Evolutionary conservation across 2,797 vertebrate genomes (phyloP).

Genomic region (Paedocypris micromegethes): DNA sequence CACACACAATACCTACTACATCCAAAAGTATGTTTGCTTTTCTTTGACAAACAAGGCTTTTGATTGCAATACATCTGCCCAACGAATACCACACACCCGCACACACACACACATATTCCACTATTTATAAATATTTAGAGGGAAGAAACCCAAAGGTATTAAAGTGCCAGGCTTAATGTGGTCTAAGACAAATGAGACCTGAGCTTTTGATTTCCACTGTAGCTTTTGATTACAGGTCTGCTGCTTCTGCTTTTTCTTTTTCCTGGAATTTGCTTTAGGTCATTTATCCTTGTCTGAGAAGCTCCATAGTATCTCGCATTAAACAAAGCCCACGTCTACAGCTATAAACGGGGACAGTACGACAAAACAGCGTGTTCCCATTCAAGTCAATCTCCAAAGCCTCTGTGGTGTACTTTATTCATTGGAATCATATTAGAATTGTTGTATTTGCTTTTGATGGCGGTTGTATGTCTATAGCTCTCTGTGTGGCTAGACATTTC

Average conservation of each 20-base stretch:
- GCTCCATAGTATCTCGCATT: background rate
- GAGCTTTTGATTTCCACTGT: constrained; percentile 26
- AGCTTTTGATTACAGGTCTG: constrained; percentile 22
- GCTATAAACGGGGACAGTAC: background rate
- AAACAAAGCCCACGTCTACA: constrained; percentile 1
- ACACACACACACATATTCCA: too few species aligned
- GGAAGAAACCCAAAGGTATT: background rate
- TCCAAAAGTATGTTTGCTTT: background rate
- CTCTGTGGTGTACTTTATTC: too few species aligned
- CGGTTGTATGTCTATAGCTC: too few species aligned
- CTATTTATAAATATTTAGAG: too few species aligned
- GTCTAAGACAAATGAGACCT: constrained; percentile 28
- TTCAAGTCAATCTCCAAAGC: too few species aligned
- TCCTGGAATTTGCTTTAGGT: constrained; percentile 7
- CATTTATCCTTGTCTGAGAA: constrained; percentile 14
- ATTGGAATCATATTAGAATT: too few species aligned
- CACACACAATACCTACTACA: background rate
- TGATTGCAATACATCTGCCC: background rate
- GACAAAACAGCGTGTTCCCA: too few species aligned
- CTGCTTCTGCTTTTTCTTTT: background rate
- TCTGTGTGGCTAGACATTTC: too few species aligned
- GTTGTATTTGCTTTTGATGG: too few species aligned
- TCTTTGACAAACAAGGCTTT: constrained; percentile 2
- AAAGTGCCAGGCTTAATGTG: background rate
- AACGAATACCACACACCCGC: too few species aligned